Percentiles rank a stretch among this genome's conserved stretches.
phyloP scores from a whole-genome alignment of 2,797 vertebrate genomes.

The Dromococcyx pavoninus region DNA sequence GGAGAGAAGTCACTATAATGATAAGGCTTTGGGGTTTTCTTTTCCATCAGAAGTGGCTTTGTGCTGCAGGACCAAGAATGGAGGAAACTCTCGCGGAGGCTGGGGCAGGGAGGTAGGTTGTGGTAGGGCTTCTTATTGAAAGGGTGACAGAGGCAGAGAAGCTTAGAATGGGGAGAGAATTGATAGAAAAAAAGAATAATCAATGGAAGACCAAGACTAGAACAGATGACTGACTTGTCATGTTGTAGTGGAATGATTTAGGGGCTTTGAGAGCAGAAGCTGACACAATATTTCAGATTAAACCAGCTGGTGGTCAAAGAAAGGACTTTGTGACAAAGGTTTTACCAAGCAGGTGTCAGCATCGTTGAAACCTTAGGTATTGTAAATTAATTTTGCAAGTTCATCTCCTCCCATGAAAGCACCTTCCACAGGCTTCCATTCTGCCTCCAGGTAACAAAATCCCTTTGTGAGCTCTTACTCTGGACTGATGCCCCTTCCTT shows the following conservation, averaged over 20 bases:
- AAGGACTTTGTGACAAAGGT: not conserved
- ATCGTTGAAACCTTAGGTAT: not conserved
- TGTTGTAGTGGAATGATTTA: not conserved
- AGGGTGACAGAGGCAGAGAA: not conserved
- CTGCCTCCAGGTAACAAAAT: not conserved
- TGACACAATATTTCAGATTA: not conserved
- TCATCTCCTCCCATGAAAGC: not conserved
- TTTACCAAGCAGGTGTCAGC: not conserved
- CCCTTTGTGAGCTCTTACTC: not conserved
- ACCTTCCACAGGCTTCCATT: not conserved
- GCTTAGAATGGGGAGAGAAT: not conserved
- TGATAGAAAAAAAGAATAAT: too few species aligned
- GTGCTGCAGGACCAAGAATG: not conserved
- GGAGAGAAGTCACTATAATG: not conserved
- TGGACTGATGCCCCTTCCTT: not conserved
- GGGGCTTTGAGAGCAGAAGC: not conserved
- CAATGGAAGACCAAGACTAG: too few species aligned
- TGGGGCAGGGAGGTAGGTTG: not conserved
- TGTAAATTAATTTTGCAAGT: not conserved
- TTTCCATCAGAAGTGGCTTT: not conserved
- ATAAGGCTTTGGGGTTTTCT: too few species aligned
- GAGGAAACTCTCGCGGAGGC: not conserved
- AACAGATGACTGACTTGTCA: too few species aligned
- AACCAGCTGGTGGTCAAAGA: not conserved
- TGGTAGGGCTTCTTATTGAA: not conserved